Evolutionary conservation across 1,140 invertebrate genomes (phyloP).

Genomic region (Zaprionus nigranus): DNA sequence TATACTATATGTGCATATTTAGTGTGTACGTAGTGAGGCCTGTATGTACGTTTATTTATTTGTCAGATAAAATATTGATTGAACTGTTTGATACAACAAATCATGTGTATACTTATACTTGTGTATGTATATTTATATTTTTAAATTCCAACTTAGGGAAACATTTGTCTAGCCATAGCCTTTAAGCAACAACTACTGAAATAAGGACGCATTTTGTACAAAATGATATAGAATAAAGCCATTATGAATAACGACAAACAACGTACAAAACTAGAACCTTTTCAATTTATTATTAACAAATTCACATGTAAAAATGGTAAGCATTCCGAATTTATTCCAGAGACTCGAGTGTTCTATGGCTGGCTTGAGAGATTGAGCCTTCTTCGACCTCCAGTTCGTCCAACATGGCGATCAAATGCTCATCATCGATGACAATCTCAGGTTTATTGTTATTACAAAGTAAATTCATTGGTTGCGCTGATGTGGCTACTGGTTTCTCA

Average conservation of each 20-base stretch:
- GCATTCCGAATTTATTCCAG: neutral
- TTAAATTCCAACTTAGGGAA: constrained; percentile 80
- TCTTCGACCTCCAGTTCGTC: constrained; percentile 68
- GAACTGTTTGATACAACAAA: constrained; percentile 51
- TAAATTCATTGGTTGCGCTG: neutral
- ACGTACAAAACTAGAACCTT: constrained; percentile 5
- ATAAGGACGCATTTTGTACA: constrained; percentile 80
- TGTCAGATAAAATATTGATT: constrained; percentile 13
- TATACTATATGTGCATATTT: constrained; percentile 30
- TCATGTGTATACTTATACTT: constrained; percentile 62
- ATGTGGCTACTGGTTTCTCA: constrained; percentile 13
- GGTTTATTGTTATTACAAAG: constrained; percentile 45
- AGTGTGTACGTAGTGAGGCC: constrained; percentile 31
- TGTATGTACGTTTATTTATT: constrained; percentile 22
- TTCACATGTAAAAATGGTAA: constrained; percentile 10
- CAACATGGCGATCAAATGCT: constrained; percentile 70
- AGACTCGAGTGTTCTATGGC: constrained; percentile 15
- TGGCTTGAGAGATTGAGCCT: constrained; percentile 40
- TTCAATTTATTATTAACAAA: constrained; percentile 24
- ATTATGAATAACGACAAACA: constrained; percentile 48
- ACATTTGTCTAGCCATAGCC: constrained; percentile 80
- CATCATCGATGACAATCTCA: constrained; percentile 62
- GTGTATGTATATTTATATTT: constrained; percentile 74
- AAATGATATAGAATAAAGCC: constrained; percentile 77
- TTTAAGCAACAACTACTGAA: constrained; percentile 52